phyloP scores from a whole-genome alignment of 2,113 vertebrate genomes.

The Pungitius pungitius region DNA sequence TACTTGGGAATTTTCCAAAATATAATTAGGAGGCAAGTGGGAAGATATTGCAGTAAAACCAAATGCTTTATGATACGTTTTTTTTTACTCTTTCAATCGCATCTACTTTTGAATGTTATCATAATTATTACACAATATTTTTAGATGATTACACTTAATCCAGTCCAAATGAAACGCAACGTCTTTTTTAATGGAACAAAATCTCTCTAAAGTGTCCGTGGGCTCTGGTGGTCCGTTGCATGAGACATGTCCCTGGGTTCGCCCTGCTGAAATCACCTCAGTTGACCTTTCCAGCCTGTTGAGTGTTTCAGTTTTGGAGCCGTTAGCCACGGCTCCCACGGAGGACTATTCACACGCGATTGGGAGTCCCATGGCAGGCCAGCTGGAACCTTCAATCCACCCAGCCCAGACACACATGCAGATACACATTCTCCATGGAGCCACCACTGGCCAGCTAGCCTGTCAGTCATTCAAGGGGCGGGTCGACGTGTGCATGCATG shows the following conservation, averaged over 20 bases:
- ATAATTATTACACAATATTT: not conserved
- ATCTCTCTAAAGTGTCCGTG: not conserved
- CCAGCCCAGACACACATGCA: conserved; percentile 21
- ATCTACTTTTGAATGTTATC: not conserved
- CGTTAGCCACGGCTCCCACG: conserved; percentile 54
- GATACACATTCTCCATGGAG: conserved; percentile 51
- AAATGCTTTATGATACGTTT: not conserved
- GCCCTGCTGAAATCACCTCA: conserved; percentile 46
- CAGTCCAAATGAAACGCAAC: not conserved
- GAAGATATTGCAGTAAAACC: not conserved
- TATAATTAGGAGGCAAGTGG: not conserved
- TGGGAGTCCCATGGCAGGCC: conserved; percentile 71
- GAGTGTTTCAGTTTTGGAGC: conserved; percentile 59
- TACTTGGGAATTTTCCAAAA: not conserved
- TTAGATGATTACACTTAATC: not conserved
- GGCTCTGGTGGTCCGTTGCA: not conserved
- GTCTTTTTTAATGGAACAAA: not conserved
- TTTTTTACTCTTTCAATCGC: not conserved
- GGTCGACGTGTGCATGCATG: conserved; percentile 53
- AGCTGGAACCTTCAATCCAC: conserved; percentile 70
- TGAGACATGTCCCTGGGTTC: conserved; percentile 27
- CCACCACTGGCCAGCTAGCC: conserved; percentile 71
- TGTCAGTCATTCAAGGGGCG: conserved; percentile 76
- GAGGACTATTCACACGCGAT: conserved; percentile 70
- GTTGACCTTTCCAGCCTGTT: conserved; percentile 61